Percentiles rank a stretch among this genome's conserved stretches.
Conservation (phyloP, 2,113 vertebrate genomes). For the Podiceps cristatus region DNA sequence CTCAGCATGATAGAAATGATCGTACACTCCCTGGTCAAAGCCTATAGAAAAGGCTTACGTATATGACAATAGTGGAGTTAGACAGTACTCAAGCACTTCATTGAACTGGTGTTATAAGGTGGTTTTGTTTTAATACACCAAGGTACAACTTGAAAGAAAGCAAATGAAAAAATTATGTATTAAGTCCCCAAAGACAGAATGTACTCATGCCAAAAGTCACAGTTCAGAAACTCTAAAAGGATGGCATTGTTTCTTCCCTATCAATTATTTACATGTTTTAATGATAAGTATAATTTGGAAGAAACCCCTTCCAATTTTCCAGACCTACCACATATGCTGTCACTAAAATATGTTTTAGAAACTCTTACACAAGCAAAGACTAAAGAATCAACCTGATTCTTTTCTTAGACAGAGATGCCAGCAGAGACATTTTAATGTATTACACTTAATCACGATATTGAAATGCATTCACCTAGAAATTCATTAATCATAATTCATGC, state of each 20-base stretch:
- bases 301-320: background rate
- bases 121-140: background rate
- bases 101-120: background rate
- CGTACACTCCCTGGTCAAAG: background rate
- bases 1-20: background rate
- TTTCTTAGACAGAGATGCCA: background rate
- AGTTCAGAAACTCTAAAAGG: background rate
- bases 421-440: conserved; percentile 15
- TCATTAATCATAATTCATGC: conserved; percentile 53
- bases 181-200: background rate
- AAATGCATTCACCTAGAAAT: conserved; percentile 53
- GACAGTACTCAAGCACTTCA: background rate
- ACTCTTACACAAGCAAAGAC: background rate
- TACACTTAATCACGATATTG: conserved; percentile 39
- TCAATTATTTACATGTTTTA: background rate
- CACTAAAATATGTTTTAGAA: background rate
- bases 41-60: background rate
- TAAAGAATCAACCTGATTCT: background rate
- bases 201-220: background rate
- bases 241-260: background rate
- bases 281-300: background rate
- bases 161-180: background rate
- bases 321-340: background rate
- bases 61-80: background rate
- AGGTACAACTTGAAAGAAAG: background rate